These are phyloP conservation scores for Suillia variegata DNA, from an alignment of 2,888 invertebrate genomes.

Conservation along the genomic window DNA sequence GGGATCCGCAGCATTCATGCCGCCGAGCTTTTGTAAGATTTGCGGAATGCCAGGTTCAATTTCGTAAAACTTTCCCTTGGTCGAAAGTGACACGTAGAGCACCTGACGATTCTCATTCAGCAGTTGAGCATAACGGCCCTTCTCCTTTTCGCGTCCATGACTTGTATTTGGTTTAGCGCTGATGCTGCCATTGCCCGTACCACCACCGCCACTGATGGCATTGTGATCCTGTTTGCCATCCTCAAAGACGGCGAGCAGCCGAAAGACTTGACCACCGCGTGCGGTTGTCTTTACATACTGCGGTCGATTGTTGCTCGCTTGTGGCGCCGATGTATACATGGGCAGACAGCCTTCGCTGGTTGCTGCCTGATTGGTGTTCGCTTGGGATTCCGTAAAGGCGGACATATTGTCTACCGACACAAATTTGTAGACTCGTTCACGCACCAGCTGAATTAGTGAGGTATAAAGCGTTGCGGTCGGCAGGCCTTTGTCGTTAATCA, in stretches of 20 bases:
- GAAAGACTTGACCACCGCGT: conserved; percentile 73
- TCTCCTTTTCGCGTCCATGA: conserved; percentile 58
- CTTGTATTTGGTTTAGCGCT: conserved; percentile 34
- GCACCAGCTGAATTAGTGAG: conserved; percentile 69
- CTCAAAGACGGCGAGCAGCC: conserved; percentile 76
- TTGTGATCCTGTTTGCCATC: conserved; percentile 65
- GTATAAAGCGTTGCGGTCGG: conserved; percentile 70
- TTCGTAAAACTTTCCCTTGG: conserved; percentile 76
- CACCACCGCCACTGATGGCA: conserved; percentile 23
- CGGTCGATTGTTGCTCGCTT: conserved; percentile 46
- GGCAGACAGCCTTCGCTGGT: conserved; percentile 49
- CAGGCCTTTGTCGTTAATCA: conserved; percentile 71
- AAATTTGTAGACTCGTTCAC: conserved; percentile 68
- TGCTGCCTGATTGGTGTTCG: conserved; percentile 42
- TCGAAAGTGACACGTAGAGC: conserved; percentile 76
- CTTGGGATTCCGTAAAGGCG: conserved; percentile 59
- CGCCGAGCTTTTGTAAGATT: conserved; percentile 53
- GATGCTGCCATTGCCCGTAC: conserved; percentile 3
- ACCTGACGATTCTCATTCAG: conserved; percentile 74
- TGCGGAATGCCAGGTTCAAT: conserved; percentile 66
- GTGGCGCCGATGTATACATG: conserved; percentile 28
- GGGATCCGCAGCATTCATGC: conserved; percentile 35
- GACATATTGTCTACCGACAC: conserved; percentile 61
- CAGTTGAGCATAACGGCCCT: conserved; percentile 73
- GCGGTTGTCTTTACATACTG: conserved; percentile 75